Evolutionary conservation across 2,113 vertebrate species (phyloP).

Genomic region (Brachypodius melanocephalos): DNA sequence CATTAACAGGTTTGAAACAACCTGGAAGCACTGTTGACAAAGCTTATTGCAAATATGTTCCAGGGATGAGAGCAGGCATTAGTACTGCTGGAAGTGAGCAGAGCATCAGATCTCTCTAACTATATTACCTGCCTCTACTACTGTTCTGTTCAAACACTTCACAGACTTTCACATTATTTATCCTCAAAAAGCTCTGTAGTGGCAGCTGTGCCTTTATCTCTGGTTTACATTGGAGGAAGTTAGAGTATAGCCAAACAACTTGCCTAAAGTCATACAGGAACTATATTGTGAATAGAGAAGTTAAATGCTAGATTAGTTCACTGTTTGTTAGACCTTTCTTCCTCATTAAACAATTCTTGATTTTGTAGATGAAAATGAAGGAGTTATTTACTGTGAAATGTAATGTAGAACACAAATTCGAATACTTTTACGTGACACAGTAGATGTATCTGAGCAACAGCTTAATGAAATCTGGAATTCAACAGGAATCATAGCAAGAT

Average conservation of each 20-base stretch:
- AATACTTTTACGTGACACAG: background rate
- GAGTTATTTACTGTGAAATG: background rate
- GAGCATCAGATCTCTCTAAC: background rate
- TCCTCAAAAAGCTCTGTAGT: background rate
- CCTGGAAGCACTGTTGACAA: background rate
- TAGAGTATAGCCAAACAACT: background rate
- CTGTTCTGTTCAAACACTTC: background rate
- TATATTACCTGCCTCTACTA: background rate
- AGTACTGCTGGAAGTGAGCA: background rate
- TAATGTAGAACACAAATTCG: background rate
- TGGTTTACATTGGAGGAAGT: background rate
- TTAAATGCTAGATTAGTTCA: background rate
- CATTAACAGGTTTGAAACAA: slow-evolving; percentile 5
- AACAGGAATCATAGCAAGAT: background rate
- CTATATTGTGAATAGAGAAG: background rate
- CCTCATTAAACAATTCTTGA: background rate
- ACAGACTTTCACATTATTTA: background rate
- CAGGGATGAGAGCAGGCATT: background rate
- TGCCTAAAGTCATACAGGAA: background rate
- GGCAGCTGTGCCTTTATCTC: background rate
- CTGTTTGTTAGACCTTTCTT: background rate
- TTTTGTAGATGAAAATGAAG: background rate
- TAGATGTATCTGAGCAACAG: background rate
- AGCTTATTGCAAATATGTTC: background rate
- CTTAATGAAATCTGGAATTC: background rate